Evolutionary conservation across 1,140 invertebrate genomes (phyloP), one percentile per base, ranked within the genome.

Genomic region (Glomeris maerens): DNA sequence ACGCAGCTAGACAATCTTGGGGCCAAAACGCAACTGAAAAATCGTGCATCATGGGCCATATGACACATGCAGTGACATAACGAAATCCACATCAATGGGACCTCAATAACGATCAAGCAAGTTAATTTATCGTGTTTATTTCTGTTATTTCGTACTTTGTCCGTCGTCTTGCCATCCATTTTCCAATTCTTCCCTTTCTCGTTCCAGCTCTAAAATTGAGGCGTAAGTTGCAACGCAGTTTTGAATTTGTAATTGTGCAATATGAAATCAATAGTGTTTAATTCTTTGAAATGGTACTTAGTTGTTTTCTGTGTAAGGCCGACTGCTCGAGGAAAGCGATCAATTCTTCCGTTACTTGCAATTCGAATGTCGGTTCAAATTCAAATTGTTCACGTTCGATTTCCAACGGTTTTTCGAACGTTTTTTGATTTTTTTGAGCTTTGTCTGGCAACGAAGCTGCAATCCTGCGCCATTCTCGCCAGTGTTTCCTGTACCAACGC

Each of bases 291-390:
- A 29, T 21, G 29, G 31, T 53, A 61, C 62, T 71, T 62, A 66
- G 66, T 58, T 70, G 69, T 59, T 69, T 72, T 68, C 66, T 68
- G 54, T 72, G 73, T 62, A 59, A 70, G 10, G 74, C 70, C 57
- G 77, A 79, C 49, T 73, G 66, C 54, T 71, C 72, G 50, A 80
- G 66, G 64, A 80, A 80, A 27, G 73, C 67, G 52, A 80, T 68
- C 69, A 77, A 76, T 46, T 78, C 77, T 52, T 79, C 74, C 53
- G 74, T 75, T 2, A 80, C 68, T 57, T 77, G 71, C 61, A 78
- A 74, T 53, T 74, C 69, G 38, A 70, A 50, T 26, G 5, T 5
- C 10, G 10, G 31, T 13, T 36, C 31, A 36, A 10, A 10, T 10
- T 17, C 31, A 13, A 13, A 10, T 36, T 36, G 31, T 13, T 36